A percentile compares a stretch with the other conserved stretches of the same genome.
Evolutionary conservation across 2,888 invertebrate species (phyloP).

Genomic region (Cremastinae sp.): DNA sequence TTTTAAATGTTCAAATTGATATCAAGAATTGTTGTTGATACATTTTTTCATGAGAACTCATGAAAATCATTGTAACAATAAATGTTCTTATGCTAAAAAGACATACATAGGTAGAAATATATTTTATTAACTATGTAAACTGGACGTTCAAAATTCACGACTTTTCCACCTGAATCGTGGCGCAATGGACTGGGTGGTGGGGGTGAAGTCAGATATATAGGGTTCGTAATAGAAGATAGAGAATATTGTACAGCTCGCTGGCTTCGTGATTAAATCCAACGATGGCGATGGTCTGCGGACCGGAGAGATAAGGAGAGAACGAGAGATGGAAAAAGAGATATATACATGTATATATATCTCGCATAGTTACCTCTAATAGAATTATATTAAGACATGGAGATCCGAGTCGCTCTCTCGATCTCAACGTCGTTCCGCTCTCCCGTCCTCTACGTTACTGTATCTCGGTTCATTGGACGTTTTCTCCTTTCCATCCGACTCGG

Average conservation of each 20-base stretch:
- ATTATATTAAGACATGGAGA: constrained; percentile 79
- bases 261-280: constrained; percentile 79
- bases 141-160: too few relatives aligned
- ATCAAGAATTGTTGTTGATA: too few relatives aligned
- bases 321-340: too few relatives aligned
- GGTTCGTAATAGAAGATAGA: constrained; percentile 64
- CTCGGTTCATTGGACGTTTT: constrained; percentile 60
- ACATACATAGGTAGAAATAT: too few relatives aligned
- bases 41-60: too few relatives aligned
- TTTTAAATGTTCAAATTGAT: too few relatives aligned
- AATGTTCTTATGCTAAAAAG: too few relatives aligned
- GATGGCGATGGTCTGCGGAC: constrained; percentile 72
- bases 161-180: constrained; percentile 50
- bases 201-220: constrained; percentile 40
- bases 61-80: too few relatives aligned
- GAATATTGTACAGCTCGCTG: constrained; percentile 77
- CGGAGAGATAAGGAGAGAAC: constrained; percentile 64
- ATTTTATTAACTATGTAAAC: too few relatives aligned
- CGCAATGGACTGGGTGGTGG: constrained; percentile 42
- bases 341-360: constrained; percentile 56
- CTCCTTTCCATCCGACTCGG: constrained; percentile 62
- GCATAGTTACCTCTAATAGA: constrained; percentile 80
- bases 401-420: constrained; percentile 79
- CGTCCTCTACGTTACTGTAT: constrained; percentile 18
- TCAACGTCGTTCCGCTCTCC: constrained; percentile 62